A percentile compares a stretch with the other conserved stretches of the same genome.
Evolutionary conservation across 2,888 invertebrate genomes (phyloP).

Genomic region (Lacanobia wlatinum): DNA sequence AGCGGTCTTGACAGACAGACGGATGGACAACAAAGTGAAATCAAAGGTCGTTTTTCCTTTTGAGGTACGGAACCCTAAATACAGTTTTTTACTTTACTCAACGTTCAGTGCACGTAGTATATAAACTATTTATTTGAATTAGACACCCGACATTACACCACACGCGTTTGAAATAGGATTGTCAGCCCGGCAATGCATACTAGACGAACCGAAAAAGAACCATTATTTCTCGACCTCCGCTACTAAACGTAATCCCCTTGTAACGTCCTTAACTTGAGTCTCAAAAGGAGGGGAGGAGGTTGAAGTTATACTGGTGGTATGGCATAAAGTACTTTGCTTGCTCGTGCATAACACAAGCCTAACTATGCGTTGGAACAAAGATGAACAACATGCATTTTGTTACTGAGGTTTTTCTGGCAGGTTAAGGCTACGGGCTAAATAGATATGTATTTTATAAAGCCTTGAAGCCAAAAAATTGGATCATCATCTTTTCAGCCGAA

Average conservation of each 20-base stretch:
- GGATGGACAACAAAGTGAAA: too few relatives aligned
- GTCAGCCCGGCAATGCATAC: slow-evolving; percentile 70
- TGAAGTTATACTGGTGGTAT: slow-evolving; percentile 43
- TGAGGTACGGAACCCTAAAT: too few relatives aligned
- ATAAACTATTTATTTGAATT: slow-evolving; percentile 67
- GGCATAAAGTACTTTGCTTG: slow-evolving; percentile 57
- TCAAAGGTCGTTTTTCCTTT: too few relatives aligned
- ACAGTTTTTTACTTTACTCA: slow-evolving; percentile 1
- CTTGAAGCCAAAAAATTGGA: too few relatives aligned
- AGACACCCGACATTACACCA: slow-evolving; percentile 56
- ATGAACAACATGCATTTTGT: slow-evolving; percentile 42
- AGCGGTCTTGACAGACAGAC: too few relatives aligned
- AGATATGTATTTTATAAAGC: neutral
- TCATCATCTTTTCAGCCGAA: too few relatives aligned
- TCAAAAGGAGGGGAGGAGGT: neutral
- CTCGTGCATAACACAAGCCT: slow-evolving; percentile 62
- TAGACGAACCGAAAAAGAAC: slow-evolving; percentile 60
- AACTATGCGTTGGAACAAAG: slow-evolving; percentile 42
- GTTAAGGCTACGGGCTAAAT: neutral
- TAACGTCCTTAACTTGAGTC: neutral
- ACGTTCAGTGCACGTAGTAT: slow-evolving; percentile 44
- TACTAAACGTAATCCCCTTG: neutral
- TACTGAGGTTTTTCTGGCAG: neutral
- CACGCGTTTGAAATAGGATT: slow-evolving; percentile 68
- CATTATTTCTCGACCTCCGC: slow-evolving; percentile 40